phyloP scores from a whole-genome alignment of 1,140 invertebrate species.

The Aphis craccivora region DNA sequence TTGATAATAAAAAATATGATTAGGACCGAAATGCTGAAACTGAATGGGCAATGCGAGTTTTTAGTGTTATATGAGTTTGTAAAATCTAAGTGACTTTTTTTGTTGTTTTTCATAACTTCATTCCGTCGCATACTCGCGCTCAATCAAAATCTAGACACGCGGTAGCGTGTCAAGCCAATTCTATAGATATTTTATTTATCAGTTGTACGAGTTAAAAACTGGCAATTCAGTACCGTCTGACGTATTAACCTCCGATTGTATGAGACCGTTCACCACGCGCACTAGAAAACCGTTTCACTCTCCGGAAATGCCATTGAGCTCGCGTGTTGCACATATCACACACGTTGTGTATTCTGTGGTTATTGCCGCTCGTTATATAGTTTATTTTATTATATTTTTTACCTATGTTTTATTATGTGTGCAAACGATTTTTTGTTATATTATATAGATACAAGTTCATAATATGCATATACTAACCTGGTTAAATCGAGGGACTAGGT shows the following conservation, averaged over 20 bases:
- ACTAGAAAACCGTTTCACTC: neutral
- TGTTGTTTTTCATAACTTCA: neutral
- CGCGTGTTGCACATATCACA: neutral
- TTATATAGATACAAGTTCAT: neutral
- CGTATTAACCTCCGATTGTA: neutral
- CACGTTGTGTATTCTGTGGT: neutral
- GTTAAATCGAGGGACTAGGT: constrained; percentile 24
- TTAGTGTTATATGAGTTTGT: neutral
- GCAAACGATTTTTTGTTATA: neutral
- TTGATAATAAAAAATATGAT: neutral
- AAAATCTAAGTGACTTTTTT: neutral
- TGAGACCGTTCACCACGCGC: neutral
- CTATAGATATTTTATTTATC: neutral
- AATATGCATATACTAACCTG: neutral
- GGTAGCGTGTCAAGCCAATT: too few relatives aligned
- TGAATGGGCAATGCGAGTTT: neutral
- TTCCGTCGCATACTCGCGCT: neutral
- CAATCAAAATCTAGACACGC: too few relatives aligned
- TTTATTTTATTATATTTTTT: neutral
- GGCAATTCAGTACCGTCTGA: neutral
- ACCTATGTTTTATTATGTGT: neutral
- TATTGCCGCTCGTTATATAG: constrained; percentile 9
- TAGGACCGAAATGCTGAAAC: neutral
- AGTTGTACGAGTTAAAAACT: neutral
- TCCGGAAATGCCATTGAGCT: constrained; percentile 52